Base-by-base conservation (phyloP, 2,797 vertebrate species). In the Catamblyrhynchus diadema region DNA sequence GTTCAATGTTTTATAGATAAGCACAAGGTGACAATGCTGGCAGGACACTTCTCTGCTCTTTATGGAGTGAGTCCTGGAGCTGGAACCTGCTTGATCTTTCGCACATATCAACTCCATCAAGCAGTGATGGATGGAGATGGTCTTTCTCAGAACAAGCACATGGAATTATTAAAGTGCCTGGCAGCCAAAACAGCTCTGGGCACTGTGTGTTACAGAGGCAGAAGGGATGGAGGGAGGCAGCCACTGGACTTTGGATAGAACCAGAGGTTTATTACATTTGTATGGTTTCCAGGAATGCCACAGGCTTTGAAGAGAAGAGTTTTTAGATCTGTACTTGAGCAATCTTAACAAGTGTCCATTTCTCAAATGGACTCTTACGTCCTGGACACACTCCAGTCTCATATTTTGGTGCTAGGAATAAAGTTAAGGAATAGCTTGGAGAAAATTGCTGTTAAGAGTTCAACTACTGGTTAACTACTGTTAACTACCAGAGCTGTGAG, bases 341-440 rank as follows among this genome's bases (percentile, higher is more conserved):
- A 9, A 48, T 60, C 25, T 56, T 53, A 62, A 41, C 10, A 47
- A 7, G 6, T 37, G 12, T 44, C 61, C 12, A 1, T 45, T 79
- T 81, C 25, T 75, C 13, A 72, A 60, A 33, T 2, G 16, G 50
- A 23, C 25, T 88, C 87, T 39, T 22, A 30, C 2, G 1, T 61
- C 44, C 21, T 15, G 47, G 37, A 37, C 14, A 14, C 0, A 0
- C 30, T 62, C 20, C 28, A 57, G 35, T 56, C 30, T 65, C 33
- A 14, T 7, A 20, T 44, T 90, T 80, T 83, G 48, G 21, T 70
- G 28, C 15, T 12, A 37, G 25, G 20, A 84, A 25, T 45, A 53
- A 82, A 41, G 21, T 56, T 60, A 62, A 86, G 19, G n/a, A 39
- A 32, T 3, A 60, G 25, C 48, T 89, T 66, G 67, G 51, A 72